Evolutionary conservation across 2,797 vertebrate genomes (phyloP).

Genomic region (Oophaga sylvatica): DNA sequence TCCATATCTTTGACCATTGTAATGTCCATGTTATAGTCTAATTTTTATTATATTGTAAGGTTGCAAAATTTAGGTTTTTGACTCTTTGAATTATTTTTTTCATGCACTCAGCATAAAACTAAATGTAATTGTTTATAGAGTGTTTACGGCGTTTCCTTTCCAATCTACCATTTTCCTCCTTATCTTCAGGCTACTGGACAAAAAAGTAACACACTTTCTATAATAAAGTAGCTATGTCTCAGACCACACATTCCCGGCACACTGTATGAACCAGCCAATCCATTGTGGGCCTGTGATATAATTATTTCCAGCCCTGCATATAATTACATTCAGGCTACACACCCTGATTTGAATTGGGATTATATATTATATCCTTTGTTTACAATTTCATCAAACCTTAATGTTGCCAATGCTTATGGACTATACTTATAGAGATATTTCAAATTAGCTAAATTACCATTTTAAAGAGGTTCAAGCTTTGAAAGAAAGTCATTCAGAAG

Average conservation of each 20-base stretch:
- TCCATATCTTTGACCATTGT: background rate
- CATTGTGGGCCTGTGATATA: slow-evolving; percentile 46
- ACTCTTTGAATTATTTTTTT: background rate
- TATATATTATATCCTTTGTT: slow-evolving; percentile 56
- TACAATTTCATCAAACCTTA: slow-evolving; percentile 57
- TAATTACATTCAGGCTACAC: slow-evolving; percentile 48
- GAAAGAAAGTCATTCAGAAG: slow-evolving; percentile 57
- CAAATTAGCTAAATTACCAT: slow-evolving; percentile 61
- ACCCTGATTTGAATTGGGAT: slow-evolving; percentile 46
- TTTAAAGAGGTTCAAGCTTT: slow-evolving; percentile 56
- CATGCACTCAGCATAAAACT: background rate
- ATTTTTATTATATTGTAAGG: background rate
- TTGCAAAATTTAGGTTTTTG: background rate
- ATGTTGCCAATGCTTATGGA: slow-evolving; percentile 45
- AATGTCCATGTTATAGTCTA: background rate
- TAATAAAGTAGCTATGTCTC: slow-evolving; percentile 16
- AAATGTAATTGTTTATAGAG: background rate
- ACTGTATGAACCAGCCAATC: slow-evolving; percentile 6
- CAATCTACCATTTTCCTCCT: background rate
- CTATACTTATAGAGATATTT: slow-evolving; percentile 59
- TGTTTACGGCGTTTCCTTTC: background rate
- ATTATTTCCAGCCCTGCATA: slow-evolving; percentile 51
- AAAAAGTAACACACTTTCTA: slow-evolving; percentile 8
- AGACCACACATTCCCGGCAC: slow-evolving; percentile 26
- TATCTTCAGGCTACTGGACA: slow-evolving; percentile 14